phyloP scores from a whole-genome alignment of 2,888 invertebrate species.

The Charanyca ferruginea region DNA sequence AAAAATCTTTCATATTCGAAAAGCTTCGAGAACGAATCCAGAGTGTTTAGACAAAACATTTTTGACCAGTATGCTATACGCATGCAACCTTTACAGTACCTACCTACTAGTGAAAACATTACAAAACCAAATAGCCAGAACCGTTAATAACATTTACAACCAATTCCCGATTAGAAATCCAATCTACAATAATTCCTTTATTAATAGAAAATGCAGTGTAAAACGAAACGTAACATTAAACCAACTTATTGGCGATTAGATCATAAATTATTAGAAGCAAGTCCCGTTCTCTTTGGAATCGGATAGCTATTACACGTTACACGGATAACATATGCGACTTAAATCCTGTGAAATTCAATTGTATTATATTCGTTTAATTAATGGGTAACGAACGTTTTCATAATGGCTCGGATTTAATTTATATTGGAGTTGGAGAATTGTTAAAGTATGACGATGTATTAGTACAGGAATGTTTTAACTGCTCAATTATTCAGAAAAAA shows the following conservation, averaged over 20 bases:
- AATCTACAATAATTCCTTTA: constrained; percentile 60
- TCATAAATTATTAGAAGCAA: constrained; percentile 57
- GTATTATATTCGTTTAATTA: constrained; percentile 71
- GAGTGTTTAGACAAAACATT: too few relatives aligned
- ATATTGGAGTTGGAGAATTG: constrained; percentile 37
- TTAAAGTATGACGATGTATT: constrained; percentile 35
- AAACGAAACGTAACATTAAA: constrained; percentile 54
- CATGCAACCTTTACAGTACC: too few relatives aligned
- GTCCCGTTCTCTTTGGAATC: constrained; percentile 55
- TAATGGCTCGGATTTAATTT: constrained; percentile 55
- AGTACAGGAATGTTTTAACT: constrained; percentile 10
- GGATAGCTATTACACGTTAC: constrained; percentile 64
- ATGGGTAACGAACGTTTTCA: constrained; percentile 63
- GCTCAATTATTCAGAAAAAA: constrained; percentile 7
- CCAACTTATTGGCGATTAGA: constrained; percentile 53
- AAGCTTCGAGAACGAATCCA: too few relatives aligned
- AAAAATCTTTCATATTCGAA: too few relatives aligned
- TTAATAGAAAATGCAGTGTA: constrained; percentile 60
- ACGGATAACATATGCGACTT: constrained; percentile 66
- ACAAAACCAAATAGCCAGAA: constrained; percentile 10
- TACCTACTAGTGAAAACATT: too few relatives aligned
- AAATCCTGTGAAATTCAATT: constrained; percentile 69
- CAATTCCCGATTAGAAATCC: constrained; percentile 55
- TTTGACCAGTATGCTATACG: too few relatives aligned
- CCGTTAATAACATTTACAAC: constrained; percentile 46